Evolutionary conservation across 2,113 vertebrate species (phyloP).

Genomic region (Menidia beryllina): DNA sequence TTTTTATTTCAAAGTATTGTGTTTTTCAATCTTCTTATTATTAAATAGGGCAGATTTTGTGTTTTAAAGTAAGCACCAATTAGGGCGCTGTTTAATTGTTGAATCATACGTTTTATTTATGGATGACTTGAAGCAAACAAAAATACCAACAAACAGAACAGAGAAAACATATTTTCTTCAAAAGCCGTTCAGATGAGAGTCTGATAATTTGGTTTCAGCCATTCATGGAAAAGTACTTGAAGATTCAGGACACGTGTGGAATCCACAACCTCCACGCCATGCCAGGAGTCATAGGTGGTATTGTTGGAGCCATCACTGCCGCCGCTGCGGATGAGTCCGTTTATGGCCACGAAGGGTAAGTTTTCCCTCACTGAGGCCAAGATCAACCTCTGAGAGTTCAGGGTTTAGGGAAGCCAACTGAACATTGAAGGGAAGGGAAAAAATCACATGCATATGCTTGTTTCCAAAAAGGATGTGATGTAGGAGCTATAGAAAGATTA

Average conservation of each 20-base stretch:
- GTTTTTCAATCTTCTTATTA: too few relatives aligned
- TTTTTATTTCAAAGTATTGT: background rate
- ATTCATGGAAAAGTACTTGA: conserved; percentile 88
- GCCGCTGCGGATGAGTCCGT: conserved; percentile 79
- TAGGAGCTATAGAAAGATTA: background rate
- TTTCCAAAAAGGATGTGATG: background rate
- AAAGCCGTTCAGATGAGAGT: too few relatives aligned
- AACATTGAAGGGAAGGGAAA: background rate
- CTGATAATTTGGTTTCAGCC: conserved; percentile 78
- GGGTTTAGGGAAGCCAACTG: background rate
- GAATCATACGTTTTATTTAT: too few relatives aligned
- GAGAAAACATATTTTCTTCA: too few relatives aligned
- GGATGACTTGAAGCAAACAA: too few relatives aligned
- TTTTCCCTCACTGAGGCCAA: background rate
- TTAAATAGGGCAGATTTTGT: too few relatives aligned
- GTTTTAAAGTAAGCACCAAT: too few relatives aligned
- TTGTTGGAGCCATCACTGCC: conserved; percentile 93
- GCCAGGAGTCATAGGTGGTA: conserved; percentile 92
- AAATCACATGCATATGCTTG: accelerated
- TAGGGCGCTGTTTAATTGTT: too few relatives aligned
- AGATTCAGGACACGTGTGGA: conserved; percentile 96
- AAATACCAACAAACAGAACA: too few relatives aligned
- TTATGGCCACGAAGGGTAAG: conserved; percentile 88
- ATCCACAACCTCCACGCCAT: conserved; percentile 97
- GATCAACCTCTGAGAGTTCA: background rate